These are phyloP conservation scores for Epirrita christyi DNA, from an alignment of 2,888 invertebrate genomes.

Conservation along the genomic window DNA sequence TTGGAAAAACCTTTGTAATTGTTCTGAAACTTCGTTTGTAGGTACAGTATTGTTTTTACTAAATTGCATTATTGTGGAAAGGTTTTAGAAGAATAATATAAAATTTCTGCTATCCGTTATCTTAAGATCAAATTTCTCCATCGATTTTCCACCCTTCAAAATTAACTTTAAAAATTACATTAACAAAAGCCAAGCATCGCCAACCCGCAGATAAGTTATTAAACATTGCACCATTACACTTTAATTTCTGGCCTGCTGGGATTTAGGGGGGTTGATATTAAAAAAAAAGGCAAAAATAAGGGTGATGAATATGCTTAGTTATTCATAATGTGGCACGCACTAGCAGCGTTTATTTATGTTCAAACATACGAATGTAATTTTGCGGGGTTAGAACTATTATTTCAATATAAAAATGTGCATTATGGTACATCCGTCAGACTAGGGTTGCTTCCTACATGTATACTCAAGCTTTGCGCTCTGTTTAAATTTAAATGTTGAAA, in stretches of 20 bases:
- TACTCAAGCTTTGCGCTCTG: constrained; percentile 44
- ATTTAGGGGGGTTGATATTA: constrained; percentile 73
- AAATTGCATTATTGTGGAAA: background rate
- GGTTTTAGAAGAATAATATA: constrained; percentile 19
- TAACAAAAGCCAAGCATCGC: constrained; percentile 75
- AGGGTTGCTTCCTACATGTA: constrained; percentile 46
- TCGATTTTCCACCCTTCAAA: constrained; percentile 42
- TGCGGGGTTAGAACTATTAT: constrained; percentile 48
- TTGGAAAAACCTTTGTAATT: constrained; percentile 12
- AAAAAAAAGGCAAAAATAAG: constrained; percentile 69
- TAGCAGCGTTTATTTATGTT: constrained; percentile 64
- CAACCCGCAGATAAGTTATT: constrained; percentile 81
- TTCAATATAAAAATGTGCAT: constrained; percentile 35
- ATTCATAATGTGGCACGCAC: constrained; percentile 64
- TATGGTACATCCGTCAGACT: constrained; percentile 30
- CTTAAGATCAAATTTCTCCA: constrained; percentile 19
- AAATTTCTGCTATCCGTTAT: constrained; percentile 48
- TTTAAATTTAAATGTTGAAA: constrained; percentile 57
- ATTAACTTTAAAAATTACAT: constrained; percentile 76
- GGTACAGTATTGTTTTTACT: background rate
- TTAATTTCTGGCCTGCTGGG: constrained; percentile 79
- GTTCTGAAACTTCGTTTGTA: background rate
- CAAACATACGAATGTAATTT: constrained; percentile 49
- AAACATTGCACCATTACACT: constrained; percentile 82
- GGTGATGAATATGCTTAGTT: constrained; percentile 68